Conservation (phyloP, 2,797 vertebrate species). For the Cottoperca gobio region DNA sequence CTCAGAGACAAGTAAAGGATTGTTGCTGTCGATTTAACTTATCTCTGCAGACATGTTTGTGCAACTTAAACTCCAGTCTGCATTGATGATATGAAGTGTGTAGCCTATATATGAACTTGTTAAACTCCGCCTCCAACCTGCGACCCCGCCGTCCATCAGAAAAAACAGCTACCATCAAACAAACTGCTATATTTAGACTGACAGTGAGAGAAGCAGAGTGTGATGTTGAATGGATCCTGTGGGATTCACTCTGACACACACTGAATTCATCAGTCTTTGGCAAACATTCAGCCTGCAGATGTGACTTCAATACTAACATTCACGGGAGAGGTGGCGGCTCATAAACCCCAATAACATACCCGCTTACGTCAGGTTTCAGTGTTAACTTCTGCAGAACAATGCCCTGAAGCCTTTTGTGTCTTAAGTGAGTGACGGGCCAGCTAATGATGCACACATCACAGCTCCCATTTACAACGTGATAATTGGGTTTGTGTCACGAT, state of each 20-base stretch:
- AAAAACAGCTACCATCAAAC: slow-evolving; percentile 25
- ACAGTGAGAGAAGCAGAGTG: slow-evolving; percentile 23
- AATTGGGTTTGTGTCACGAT: slow-evolving; percentile 34
- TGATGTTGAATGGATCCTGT: slow-evolving; percentile 45
- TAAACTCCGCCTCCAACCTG: slow-evolving; percentile 25
- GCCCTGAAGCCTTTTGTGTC: not conserved
- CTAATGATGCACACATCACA: slow-evolving; percentile 16
- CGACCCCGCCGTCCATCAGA: slow-evolving; percentile 22
- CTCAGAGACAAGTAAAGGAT: too few species aligned
- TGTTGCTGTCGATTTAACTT: too few species aligned
- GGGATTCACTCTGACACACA: slow-evolving; percentile 56
- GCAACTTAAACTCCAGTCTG: too few species aligned
- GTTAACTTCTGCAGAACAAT: not conserved
- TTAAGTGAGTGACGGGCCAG: not conserved
- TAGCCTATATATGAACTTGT: too few species aligned
- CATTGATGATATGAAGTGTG: not conserved
- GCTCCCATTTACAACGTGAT: slow-evolving; percentile 2
- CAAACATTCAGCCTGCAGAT: slow-evolving; percentile 34
- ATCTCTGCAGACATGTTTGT: too few species aligned
- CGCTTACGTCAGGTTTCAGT: not conserved
- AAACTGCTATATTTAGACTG: slow-evolving; percentile 63
- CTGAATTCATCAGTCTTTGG: slow-evolving; percentile 41
- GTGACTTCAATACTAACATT: not conserved
- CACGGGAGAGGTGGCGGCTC: slow-evolving; percentile 15
- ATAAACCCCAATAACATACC: slow-evolving; percentile 9